phyloP scores from a whole-genome alignment of 2,113 vertebrate genomes.

The Motacilla tschutschensis region DNA sequence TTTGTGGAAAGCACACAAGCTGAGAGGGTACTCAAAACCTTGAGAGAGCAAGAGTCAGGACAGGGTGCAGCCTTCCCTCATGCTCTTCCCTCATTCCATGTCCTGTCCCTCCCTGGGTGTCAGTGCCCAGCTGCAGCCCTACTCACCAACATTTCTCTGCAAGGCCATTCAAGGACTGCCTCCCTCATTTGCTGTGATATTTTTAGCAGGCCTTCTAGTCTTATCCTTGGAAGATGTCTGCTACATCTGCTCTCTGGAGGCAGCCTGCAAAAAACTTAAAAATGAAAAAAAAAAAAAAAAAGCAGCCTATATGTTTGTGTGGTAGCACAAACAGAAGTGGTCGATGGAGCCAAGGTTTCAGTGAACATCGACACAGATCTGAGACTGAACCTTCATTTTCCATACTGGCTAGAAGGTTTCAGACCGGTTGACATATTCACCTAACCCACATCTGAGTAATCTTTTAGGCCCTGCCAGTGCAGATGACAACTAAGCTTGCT shows the following conservation, averaged over 20 bases:
- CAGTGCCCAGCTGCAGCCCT: fast-evolving
- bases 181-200: neutral
- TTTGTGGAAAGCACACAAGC: neutral
- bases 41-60: neutral
- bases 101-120: neutral
- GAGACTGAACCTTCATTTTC: neutral
- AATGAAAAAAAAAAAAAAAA: neutral
- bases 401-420: neutral
- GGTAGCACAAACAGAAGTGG: neutral
- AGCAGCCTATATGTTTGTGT: neutral
- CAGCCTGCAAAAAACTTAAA: neutral
- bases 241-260: neutral
- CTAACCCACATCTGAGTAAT: neutral
- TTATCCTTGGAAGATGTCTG: neutral
- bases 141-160: neutral
- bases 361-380: neutral
- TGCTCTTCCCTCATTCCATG: neutral
- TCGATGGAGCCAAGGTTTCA: neutral
- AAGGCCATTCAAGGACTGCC: neutral
- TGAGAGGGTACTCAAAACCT: neutral
- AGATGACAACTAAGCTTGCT: neutral
- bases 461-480: neutral
- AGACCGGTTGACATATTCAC: neutral
- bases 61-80: fast-evolving
- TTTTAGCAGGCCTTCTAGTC: neutral